Evolutionary conservation across 2,888 invertebrate species (phyloP), one percentile per base, ranked within the genome.

Genomic region (Rotaria socialis): DNA sequence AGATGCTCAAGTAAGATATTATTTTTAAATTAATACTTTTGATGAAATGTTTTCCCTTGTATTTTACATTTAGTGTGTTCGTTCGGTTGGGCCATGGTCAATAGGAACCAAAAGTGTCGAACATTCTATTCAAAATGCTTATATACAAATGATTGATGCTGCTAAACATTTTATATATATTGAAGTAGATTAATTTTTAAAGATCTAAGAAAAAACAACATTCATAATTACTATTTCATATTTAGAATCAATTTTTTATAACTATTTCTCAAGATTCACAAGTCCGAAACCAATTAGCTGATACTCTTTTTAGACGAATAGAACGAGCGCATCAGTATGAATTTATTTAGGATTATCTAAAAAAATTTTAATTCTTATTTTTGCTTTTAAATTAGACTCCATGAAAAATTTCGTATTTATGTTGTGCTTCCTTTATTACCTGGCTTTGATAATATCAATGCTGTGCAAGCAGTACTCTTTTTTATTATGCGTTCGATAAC

Each of bases 401-500:
- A 93, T 24, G 93, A 94, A 87, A 92, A 92, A 11, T 97, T 97
- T 92, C 93, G 96, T n/a, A 96, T 96, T 85, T 96, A 93, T 92
- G 94, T 97, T 24, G 93, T 97, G 88, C 94, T 97, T 94, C 97
- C 97, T 2, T 92, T 97, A 11, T 91, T 97, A 89, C 97, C 97
- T 0, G 97, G 95, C 24, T 97, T 97, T 92, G 97, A 97, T 92
- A 97, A 96, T 96, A 96, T 0, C 95, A 94, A 35, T 22, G 94
- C 96, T 0, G 93, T 97, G 27, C 95, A 96, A 89, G 96, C 96
- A 5, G 95, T 98, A 89, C 96, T 96, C 0, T 96, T 98, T 90
- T 98, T 97, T 96, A 97, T 97, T 92, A 97, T 97, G 35, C 94
- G 94, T 87, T 97, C 97, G 27, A 96, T 98, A 88, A 95, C 94